phyloP scores from a whole-genome alignment of 2,113 vertebrate genomes.

The Melanostigma gelatinosum region DNA sequence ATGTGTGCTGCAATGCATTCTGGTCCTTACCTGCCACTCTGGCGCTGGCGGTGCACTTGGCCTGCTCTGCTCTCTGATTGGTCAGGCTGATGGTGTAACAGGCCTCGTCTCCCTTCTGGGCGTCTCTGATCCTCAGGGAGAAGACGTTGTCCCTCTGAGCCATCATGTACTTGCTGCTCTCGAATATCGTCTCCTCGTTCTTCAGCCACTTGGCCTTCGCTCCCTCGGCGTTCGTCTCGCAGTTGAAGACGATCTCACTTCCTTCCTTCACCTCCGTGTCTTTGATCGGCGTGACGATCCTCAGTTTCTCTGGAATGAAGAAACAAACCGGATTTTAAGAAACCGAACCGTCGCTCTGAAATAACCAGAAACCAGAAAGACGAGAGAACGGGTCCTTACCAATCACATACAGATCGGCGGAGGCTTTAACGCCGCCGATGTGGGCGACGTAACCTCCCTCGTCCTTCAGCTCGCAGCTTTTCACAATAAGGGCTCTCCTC shows the following conservation, averaged over 20 bases:
- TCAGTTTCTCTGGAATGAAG: slow-evolving; percentile 90
- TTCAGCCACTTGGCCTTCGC: slow-evolving; percentile 97
- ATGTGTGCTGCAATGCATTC: background rate
- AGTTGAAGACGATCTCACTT: slow-evolving; percentile 93
- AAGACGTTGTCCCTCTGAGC: slow-evolving; percentile 92
- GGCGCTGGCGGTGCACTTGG: slow-evolving; percentile 86
- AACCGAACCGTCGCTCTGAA: background rate
- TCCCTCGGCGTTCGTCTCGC: slow-evolving; percentile 94
- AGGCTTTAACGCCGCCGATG: slow-evolving; percentile 89
- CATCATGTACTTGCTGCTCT: slow-evolving; percentile 94
- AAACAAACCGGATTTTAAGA: background rate
- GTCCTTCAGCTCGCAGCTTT: slow-evolving; percentile 88
- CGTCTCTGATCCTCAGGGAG: slow-evolving; percentile 92
- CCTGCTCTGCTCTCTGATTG: slow-evolving; percentile 93
- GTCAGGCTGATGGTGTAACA: slow-evolving; percentile 86
- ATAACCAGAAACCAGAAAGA: background rate
- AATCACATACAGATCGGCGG: slow-evolving; percentile 89
- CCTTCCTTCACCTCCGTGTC: slow-evolving; percentile 91
- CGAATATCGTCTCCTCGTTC: slow-evolving; percentile 93
- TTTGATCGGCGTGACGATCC: slow-evolving; percentile 91
- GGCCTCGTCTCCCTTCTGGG: slow-evolving; percentile 88
- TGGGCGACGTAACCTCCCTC: slow-evolving; percentile 88
- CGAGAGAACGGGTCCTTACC: slow-evolving; percentile 82
- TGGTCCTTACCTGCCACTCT: slow-evolving; percentile 86
- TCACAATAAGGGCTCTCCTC: slow-evolving; percentile 89